A percentile compares a stretch with the other conserved stretches of the same genome.
Conservation (phyloP, 2,888 invertebrate species). For the Phortica magna region DNA sequence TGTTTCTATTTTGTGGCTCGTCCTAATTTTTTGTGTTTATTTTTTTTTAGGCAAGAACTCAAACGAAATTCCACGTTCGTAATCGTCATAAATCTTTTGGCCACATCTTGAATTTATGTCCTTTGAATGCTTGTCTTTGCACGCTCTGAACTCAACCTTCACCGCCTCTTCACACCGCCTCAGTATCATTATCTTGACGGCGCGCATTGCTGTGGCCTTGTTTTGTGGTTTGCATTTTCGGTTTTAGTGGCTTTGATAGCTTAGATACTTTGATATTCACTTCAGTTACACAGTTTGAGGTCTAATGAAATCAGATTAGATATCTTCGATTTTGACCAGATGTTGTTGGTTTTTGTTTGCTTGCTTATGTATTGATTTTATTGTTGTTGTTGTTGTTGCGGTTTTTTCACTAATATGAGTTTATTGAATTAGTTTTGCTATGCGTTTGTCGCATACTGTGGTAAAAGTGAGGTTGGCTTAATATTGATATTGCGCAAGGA, state of each 20-base stretch:
- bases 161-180: not conserved
- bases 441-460: too few species aligned
- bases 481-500: too few species aligned
- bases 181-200: not conserved
- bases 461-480: not conserved
- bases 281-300: not conserved
- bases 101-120: slow-evolving; percentile 77
- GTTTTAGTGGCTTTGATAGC: slow-evolving; percentile 27
- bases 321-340: slow-evolving; percentile 58
- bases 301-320: not conserved
- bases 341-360: not conserved
- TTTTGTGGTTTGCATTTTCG: slow-evolving; percentile 68
- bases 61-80: slow-evolving; percentile 73
- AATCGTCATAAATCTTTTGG: slow-evolving; percentile 77
- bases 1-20: slow-evolving; percentile 6
- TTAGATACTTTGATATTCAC: slow-evolving; percentile 10
- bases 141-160: not conserved
- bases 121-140: slow-evolving; percentile 36
- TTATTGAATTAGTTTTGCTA: not conserved
- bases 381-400: slow-evolving; percentile 44
- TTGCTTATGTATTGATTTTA: slow-evolving; percentile 22
- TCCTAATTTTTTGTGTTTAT: not conserved
- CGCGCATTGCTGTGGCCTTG: slow-evolving; percentile 60
- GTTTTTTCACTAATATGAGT: not conserved
- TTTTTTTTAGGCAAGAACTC: slow-evolving; percentile 45